These are phyloP conservation scores for Corythornis vintsioides DNA, from an alignment of 2,113 vertebrate species.

Conservation along the genomic window DNA sequence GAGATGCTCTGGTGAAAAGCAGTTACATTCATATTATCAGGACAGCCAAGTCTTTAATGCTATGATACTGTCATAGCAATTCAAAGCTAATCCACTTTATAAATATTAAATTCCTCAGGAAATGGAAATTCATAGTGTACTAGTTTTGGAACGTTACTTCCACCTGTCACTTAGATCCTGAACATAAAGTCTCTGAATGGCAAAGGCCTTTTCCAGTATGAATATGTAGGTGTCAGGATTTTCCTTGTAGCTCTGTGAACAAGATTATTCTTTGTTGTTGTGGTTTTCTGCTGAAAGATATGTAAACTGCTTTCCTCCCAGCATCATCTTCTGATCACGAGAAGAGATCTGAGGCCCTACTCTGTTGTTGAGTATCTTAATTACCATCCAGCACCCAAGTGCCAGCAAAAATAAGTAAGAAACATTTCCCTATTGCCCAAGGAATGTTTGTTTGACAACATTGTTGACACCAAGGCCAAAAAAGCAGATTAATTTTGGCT, in stretches of 20 bases:
- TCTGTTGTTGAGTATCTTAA: background rate
- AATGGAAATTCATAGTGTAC: constrained; percentile 37
- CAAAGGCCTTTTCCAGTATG: constrained; percentile 8
- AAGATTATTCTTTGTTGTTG: background rate
- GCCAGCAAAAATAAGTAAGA: background rate
- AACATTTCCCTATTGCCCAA: background rate
- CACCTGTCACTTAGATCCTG: constrained; percentile 25
- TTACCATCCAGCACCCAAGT: background rate
- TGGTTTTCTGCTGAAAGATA: background rate
- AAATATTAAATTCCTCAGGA: constrained; percentile 47
- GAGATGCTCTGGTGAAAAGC: constrained; percentile 34
- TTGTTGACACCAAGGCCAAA: background rate
- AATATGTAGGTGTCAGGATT: background rate
- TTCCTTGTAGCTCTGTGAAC: background rate
- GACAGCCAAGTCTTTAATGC: constrained; percentile 14
- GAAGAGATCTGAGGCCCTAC: background rate
- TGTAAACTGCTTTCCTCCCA: background rate
- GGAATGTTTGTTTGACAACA: background rate
- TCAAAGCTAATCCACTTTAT: constrained; percentile 42
- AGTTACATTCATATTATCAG: constrained; percentile 40
- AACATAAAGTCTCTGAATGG: background rate
- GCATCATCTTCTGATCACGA: background rate
- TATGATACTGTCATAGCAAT: constrained; percentile 26
- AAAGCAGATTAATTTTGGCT: background rate
- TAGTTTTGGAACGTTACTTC: constrained; percentile 19